Evolutionary conservation across 2,113 vertebrate species (phyloP).

Genomic region (Phyllostomus discolor): DNA sequence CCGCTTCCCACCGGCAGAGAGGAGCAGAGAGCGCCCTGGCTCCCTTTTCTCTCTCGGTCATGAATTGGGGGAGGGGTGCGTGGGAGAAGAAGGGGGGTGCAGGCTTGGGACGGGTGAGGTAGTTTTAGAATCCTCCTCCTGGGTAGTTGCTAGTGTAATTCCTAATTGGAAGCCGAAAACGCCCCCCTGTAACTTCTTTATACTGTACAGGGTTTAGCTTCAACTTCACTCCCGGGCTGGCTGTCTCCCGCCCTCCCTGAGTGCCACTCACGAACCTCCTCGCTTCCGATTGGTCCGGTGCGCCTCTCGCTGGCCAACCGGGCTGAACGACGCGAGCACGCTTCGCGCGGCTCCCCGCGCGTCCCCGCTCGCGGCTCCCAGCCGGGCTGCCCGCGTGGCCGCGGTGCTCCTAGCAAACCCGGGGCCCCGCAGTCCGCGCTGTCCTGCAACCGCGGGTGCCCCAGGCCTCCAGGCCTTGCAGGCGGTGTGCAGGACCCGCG

Average conservation of each 20-base stretch:
- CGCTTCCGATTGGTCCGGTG: conserved; percentile 66
- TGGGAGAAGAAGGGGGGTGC: not conserved
- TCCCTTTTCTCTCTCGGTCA: conserved; percentile 31
- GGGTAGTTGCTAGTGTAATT: conserved; percentile 54
- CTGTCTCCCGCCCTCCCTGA: conserved; percentile 58
- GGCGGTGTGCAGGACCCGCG: not conserved
- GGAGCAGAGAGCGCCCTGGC: not conserved
- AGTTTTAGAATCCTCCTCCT: conserved; percentile 59
- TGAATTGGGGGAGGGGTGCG: conserved; percentile 17
- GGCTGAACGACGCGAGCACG: conserved; percentile 20
- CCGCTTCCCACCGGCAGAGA: conserved; percentile 55
- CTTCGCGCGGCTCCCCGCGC: not conserved
- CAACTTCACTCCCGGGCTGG: conserved; percentile 79
- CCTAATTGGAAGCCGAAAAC: conserved; percentile 77
- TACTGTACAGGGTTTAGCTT: conserved; percentile 73
- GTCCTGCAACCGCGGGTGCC: not conserved
- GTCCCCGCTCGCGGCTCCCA: fast-evolving
- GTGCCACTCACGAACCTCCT: conserved; percentile 72
- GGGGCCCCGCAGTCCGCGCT: not conserved
- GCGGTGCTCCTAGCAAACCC: not conserved
- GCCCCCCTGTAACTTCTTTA: conserved; percentile 79
- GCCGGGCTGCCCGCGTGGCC: not conserved
- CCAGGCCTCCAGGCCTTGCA: not conserved
- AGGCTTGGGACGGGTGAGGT: conserved; percentile 31
- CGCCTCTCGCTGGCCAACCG: conserved; percentile 58